A percentile compares a stretch with the other conserved stretches of the same genome.
Evolutionary conservation across 2,797 vertebrate species (phyloP).

Genomic region (Onychomys arenicola): DNA sequence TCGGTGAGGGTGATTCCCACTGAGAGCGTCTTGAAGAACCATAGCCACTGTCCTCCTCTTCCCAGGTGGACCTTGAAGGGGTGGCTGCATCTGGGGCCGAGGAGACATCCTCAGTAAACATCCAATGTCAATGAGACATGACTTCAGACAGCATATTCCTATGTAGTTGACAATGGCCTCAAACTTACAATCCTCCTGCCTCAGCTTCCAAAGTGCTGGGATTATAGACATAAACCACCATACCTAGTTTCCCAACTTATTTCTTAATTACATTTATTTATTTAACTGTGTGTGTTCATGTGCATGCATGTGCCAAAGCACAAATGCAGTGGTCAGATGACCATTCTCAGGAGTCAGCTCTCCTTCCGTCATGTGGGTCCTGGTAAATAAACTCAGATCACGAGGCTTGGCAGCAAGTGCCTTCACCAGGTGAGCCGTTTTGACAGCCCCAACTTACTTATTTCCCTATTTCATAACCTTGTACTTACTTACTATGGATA

Average conservation of each 20-base stretch:
- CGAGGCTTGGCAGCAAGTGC: neutral
- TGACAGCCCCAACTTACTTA: neutral
- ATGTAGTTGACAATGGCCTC: neutral
- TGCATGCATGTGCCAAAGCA: neutral
- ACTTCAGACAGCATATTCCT: neutral
- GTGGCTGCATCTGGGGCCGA: constrained; percentile 92
- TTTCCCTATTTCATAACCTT: neutral
- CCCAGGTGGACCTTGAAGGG: constrained; percentile 97
- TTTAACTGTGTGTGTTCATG: neutral
- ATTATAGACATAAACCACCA: neutral
- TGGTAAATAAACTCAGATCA: neutral
- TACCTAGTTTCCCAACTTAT: neutral
- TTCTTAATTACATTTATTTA: neutral
- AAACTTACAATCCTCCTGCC: neutral
- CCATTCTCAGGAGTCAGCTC: neutral
- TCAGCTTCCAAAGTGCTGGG: neutral
- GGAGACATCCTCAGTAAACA: neutral
- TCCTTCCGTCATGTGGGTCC: neutral
- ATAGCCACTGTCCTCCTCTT: constrained; percentile 95
- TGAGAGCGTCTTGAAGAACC: constrained; percentile 92
- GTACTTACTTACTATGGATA: neutral
- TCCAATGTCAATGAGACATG: neutral
- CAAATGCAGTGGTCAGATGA: neutral
- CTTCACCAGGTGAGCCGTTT: too few relatives aligned
- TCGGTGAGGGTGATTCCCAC: constrained; percentile 97